A percentile compares a stretch with the other conserved stretches of the same genome.
phyloP scores from a whole-genome alignment of 2,797 vertebrate species.

The Crenichthys baileyi region DNA sequence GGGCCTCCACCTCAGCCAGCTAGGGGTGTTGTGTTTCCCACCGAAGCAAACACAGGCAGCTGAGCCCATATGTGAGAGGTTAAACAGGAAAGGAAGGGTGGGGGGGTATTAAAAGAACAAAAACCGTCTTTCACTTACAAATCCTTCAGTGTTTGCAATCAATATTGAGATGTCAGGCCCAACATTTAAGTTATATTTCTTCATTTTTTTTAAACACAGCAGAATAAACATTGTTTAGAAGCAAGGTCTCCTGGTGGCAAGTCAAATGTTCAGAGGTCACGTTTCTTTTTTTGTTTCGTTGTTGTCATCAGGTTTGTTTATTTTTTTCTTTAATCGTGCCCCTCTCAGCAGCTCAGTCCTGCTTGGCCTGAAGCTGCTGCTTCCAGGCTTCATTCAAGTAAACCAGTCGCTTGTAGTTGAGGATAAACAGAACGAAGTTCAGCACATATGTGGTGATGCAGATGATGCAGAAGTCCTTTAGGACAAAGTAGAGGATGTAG shows the following conservation, averaged over 20 bases:
- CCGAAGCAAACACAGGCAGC: constrained; percentile 6
- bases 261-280: constrained; percentile 87
- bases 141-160: constrained; percentile 77
- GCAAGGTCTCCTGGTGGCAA: constrained; percentile 91
- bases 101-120: constrained; percentile 61
- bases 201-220: constrained; percentile 79
- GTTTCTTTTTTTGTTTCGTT: constrained; percentile 71
- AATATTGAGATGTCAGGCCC: constrained; percentile 80
- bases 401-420: constrained; percentile 99
- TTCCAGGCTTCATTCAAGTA: constrained; percentile 99
- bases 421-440: constrained; percentile 98
- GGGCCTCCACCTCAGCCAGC: constrained; percentile 81
- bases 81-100: constrained; percentile 64
- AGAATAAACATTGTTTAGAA: constrained; percentile 97
- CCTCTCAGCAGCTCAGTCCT: constrained; percentile 83
- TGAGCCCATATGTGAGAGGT: constrained; percentile 58
- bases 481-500: constrained; percentile 99
- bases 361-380: constrained; percentile 92
- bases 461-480: constrained; percentile 98
- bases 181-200: constrained; percentile 77
- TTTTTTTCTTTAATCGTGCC: constrained; percentile 50
- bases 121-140: constrained; percentile 69
- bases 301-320: constrained; percentile 52
- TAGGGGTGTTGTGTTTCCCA: constrained; percentile 56
- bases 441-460: constrained; percentile 94